These are phyloP conservation scores for Dione vanillae DNA, from an alignment of 2,888 invertebrate species.

Conservation along the genomic window DNA sequence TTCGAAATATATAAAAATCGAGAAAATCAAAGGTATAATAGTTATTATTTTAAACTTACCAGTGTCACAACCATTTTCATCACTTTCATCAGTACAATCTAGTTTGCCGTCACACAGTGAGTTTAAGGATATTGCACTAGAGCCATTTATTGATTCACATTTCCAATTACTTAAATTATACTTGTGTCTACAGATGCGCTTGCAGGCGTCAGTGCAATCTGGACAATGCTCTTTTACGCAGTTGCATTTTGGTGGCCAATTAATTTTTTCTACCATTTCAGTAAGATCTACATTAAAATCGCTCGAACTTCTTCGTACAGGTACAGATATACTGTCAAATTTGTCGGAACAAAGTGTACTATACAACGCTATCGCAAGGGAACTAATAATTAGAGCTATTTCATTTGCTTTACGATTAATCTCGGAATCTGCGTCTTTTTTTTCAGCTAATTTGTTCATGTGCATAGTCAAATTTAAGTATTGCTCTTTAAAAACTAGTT, in stretches of 20 bases:
- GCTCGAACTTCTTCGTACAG: conserved; percentile 37
- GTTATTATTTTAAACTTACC: conserved; percentile 51
- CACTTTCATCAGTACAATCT: conserved; percentile 71
- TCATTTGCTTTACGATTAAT: conserved; percentile 50
- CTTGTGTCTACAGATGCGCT: conserved; percentile 62
- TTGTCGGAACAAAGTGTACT: conserved; percentile 56
- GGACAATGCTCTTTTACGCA: conserved; percentile 58
- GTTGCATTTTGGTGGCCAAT: conserved; percentile 56
- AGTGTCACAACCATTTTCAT: conserved; percentile 63
- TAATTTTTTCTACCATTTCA: conserved; percentile 36
- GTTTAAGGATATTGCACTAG: conserved; percentile 57
- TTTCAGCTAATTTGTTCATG: conserved; percentile 5
- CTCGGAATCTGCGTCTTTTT: conserved; percentile 31
- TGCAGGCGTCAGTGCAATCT: conserved; percentile 59
- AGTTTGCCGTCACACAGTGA: conserved; percentile 72
- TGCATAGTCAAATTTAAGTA: conserved; percentile 37
- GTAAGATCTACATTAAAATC: conserved; percentile 40
- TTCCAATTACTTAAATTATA: conserved; percentile 58
- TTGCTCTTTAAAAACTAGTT: conserved; percentile 58
- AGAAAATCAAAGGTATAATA: too few species aligned
- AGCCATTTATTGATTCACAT: conserved; percentile 60
- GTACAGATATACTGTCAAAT: conserved; percentile 37
- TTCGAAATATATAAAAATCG: not conserved
- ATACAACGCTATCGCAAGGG: conserved; percentile 57
- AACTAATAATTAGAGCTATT: conserved; percentile 56